phyloP scores from a whole-genome alignment of 2,888 invertebrate species.

The Stenodema calcarata region DNA sequence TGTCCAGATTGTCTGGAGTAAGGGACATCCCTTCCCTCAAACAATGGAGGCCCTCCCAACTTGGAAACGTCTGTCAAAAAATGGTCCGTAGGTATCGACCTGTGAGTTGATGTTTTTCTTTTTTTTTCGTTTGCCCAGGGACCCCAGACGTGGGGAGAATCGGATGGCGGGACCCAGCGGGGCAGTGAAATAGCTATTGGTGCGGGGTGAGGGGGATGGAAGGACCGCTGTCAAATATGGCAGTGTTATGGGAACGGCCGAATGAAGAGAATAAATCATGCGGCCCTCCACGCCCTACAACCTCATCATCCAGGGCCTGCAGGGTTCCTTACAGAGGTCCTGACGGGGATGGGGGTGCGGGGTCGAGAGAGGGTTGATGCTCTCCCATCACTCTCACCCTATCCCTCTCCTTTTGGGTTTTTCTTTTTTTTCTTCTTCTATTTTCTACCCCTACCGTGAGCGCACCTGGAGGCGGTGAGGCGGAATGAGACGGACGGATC shows the following conservation, averaged over 20 bases:
- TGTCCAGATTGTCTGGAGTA: too few species aligned
- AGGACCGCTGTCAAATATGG: neutral
- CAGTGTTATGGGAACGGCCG: neutral
- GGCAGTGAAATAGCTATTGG: neutral
- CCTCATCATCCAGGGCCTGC: neutral
- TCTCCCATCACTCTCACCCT: neutral
- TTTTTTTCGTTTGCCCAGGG: neutral
- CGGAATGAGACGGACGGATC: neutral
- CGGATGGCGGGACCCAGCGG: neutral
- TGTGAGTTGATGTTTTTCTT: neutral
- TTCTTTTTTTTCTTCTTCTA: too few species aligned
- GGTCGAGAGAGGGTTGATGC: neutral
- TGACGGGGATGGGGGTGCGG: neutral
- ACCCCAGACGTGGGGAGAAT: neutral
- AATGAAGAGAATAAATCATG: neutral
- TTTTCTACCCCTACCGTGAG: neutral
- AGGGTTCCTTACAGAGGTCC: neutral
- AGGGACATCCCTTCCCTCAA: too few species aligned
- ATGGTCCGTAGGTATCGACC: neutral
- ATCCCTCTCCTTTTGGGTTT: too few species aligned
- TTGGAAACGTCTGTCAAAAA: neutral
- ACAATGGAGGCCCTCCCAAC: neutral
- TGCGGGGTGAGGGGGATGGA: neutral
- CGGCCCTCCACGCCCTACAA: neutral
- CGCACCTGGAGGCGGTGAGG: neutral